Percentiles rank a stretch among this genome's conserved stretches.
These are phyloP conservation scores for Drosophila buzzatii DNA, from an alignment of 2,888 invertebrate species.

Conservation along the genomic window DNA sequence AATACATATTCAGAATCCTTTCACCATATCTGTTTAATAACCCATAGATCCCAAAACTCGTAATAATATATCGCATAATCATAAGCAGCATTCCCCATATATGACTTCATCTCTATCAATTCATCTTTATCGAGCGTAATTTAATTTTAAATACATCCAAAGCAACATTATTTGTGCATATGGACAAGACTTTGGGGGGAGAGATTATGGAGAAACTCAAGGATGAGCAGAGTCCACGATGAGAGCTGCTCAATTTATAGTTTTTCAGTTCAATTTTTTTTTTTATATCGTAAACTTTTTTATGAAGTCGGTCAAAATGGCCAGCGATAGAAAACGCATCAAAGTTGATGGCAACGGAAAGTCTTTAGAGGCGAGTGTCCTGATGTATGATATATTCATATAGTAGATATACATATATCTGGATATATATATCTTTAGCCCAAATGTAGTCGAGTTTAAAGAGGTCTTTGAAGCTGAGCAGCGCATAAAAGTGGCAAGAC, in stretches of 20 bases:
- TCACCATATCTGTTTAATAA: neutral
- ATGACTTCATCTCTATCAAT: constrained; percentile 6
- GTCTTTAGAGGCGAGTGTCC: constrained; percentile 38
- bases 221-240: constrained; percentile 3
- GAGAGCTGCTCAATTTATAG: constrained; percentile 54
- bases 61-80: neutral
- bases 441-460: constrained; percentile 39
- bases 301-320: constrained; percentile 75
- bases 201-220: neutral
- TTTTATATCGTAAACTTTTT: constrained; percentile 70
- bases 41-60: neutral
- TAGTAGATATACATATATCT: no score
- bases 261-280: constrained; percentile 28
- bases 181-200: constrained; percentile 44
- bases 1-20: neutral
- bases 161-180: neutral
- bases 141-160: constrained; percentile 19
- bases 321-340: constrained; percentile 74
- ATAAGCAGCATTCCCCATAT: neutral
- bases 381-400: constrained; percentile 4
- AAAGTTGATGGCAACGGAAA: constrained; percentile 62
- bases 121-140: constrained; percentile 19
- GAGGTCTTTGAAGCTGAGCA: constrained; percentile 38
- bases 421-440: neutral
- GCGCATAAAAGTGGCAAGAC: constrained; percentile 65